Percentiles rank a stretch among this genome's conserved stretches.
phyloP scores from a whole-genome alignment of 2,888 invertebrate species.

The Sinhomidia bicolor region DNA sequence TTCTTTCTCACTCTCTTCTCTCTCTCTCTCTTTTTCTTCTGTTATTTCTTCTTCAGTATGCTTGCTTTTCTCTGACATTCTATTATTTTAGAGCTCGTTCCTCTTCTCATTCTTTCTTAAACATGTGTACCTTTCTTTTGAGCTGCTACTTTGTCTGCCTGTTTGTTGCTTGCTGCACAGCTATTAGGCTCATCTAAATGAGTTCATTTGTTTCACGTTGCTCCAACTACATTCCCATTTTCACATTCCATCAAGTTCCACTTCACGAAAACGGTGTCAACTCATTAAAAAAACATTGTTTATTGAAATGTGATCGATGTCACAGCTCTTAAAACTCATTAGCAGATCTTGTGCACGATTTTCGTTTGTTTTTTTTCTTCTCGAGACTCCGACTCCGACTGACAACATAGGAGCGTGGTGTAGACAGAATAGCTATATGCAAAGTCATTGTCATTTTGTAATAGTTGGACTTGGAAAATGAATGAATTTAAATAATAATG shows the following conservation, averaged over 20 bases:
- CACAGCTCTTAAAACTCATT: conserved; percentile 77
- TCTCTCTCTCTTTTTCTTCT: conserved; percentile 29
- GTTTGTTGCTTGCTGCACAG: not conserved
- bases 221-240: conserved; percentile 17
- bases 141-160: not conserved
- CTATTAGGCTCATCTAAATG: not conserved
- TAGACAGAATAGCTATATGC: not conserved
- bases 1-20: conserved; percentile 38
- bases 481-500: not conserved
- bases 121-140: conserved; percentile 54
- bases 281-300: conserved; percentile 78
- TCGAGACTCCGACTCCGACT: not conserved
- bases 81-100: conserved; percentile 48
- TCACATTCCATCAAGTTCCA: conserved; percentile 26
- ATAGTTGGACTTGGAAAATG: not conserved
- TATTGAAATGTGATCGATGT: conserved; percentile 77
- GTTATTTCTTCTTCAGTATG: conserved; percentile 22
- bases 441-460: too few species aligned
- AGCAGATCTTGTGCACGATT: conserved; percentile 72
- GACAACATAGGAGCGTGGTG: too few species aligned
- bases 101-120: not conserved
- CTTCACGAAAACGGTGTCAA: conserved; percentile 72
- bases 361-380: too few species aligned
- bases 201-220: conserved; percentile 39
- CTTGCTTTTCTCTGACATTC: conserved; percentile 31